Conservation (phyloP, 2,797 vertebrate genomes). For the Euthynnus affinis region DNA sequence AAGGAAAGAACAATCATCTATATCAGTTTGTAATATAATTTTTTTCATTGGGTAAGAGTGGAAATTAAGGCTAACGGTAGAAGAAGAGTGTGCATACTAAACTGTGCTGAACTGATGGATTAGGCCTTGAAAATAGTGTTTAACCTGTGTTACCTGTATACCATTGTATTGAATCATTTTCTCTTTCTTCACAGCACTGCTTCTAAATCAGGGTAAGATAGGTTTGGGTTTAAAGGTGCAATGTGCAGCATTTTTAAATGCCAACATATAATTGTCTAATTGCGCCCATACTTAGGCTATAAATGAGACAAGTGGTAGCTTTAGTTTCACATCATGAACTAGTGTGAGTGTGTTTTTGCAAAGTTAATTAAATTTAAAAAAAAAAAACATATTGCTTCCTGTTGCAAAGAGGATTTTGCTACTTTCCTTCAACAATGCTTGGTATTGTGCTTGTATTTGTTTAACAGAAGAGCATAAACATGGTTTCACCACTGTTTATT, state of each 20-base stretch:
- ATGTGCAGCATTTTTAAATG: conserved; percentile 40
- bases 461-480: background rate
- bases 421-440: background rate
- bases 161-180: conserved; percentile 44
- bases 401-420: background rate
- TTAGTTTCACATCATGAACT: background rate
- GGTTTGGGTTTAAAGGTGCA: conserved; percentile 46
- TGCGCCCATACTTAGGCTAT: too few species aligned
- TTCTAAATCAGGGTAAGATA: conserved; percentile 87
- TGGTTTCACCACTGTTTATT: background rate
- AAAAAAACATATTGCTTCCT: conserved; percentile 7
- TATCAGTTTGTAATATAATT: conserved; percentile 19
- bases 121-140: background rate
- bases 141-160: background rate
- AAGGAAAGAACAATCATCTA: conserved; percentile 28
- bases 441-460: background rate
- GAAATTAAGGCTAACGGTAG: background rate
- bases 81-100: background rate
- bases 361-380: background rate
- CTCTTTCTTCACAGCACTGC: conserved; percentile 78
- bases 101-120: background rate
- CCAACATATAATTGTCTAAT: background rate
- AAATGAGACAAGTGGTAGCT: background rate
- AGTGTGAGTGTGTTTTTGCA: background rate
- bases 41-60: conserved; percentile 16